A percentile compares a stretch with the other conserved stretches of the same genome.
These are phyloP conservation scores for Ephestia elutella DNA, from an alignment of 1,140 invertebrate genomes.

Conservation along the genomic window DNA sequence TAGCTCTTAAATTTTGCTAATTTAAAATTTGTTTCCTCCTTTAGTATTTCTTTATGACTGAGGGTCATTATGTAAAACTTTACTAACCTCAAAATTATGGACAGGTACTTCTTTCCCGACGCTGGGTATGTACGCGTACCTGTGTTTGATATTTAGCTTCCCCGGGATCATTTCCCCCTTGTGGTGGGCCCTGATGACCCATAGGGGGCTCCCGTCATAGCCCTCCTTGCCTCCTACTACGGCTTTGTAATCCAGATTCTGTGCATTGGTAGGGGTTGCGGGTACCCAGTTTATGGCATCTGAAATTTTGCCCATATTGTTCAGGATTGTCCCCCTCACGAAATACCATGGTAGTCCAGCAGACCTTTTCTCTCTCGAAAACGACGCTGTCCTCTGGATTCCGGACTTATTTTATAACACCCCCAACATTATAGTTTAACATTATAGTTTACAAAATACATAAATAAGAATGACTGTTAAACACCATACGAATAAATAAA, in stretches of 20 bases:
- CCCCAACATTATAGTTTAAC: no score
- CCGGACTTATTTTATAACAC: no score
- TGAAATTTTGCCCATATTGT: neutral
- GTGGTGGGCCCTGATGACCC: slow-evolving; percentile 56
- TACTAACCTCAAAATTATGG: slow-evolving; percentile 61
- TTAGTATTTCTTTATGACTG: no score
- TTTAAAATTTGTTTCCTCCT: no score
- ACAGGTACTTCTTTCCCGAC: slow-evolving; percentile 54
- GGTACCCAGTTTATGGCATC: neutral
- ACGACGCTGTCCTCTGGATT: no score
- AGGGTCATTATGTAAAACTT: neutral
- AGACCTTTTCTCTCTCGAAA: no score
- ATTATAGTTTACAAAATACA: no score
- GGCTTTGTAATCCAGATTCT: slow-evolving; percentile 19
- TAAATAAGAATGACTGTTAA: no score
- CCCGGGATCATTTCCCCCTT: slow-evolving; percentile 52
- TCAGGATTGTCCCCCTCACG: no score
- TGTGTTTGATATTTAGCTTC: slow-evolving; percentile 50
- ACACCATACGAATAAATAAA: no score
- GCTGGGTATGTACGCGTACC: slow-evolving; percentile 47
- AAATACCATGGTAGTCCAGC: no score
- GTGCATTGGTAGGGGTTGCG: neutral
- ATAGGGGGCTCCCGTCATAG: slow-evolving; percentile 55
- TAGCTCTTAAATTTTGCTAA: no score
- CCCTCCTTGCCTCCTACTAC: slow-evolving; percentile 51